These are phyloP conservation scores for Parus major DNA, from an alignment of 2,113 vertebrate species.

Conservation along the genomic window DNA sequence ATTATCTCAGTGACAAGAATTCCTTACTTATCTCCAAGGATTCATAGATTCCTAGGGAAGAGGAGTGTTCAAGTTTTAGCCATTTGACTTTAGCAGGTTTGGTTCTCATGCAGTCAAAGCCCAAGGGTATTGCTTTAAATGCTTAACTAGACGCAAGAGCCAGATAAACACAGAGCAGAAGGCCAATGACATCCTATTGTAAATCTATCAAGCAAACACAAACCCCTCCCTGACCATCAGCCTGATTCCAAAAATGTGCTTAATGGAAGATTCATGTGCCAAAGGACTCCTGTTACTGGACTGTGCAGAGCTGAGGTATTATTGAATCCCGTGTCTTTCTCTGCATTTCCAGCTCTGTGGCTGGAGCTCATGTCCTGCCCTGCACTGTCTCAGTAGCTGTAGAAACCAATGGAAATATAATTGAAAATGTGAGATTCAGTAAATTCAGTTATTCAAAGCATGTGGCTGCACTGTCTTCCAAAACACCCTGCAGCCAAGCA, in stretches of 20 bases:
- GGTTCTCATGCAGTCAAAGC: constrained; percentile 27
- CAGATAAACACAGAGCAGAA: constrained; percentile 26
- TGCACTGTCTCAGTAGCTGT: background rate
- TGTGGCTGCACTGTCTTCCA: background rate
- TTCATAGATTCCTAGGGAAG: background rate
- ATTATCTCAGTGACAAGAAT: background rate
- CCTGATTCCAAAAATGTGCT: constrained; percentile 15
- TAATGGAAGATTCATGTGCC: background rate
- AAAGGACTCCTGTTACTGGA: constrained; percentile 19
- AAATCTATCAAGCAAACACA: constrained; percentile 24
- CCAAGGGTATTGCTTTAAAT: constrained; percentile 2
- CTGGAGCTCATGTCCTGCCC: background rate
- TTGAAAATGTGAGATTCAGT: background rate
- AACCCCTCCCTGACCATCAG: background rate
- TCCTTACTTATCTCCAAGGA: background rate
- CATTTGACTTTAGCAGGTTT: background rate
- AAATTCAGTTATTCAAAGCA: background rate
- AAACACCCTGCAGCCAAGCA: background rate
- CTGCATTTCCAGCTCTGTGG: background rate
- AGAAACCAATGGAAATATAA: background rate
- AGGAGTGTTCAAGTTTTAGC: background rate
- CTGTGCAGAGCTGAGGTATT: background rate
- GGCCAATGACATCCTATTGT: constrained; percentile 1
- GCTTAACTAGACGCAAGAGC: background rate
- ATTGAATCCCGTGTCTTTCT: background rate